phyloP scores from a whole-genome alignment of 2,113 vertebrate species.

The Sander vitreus region DNA sequence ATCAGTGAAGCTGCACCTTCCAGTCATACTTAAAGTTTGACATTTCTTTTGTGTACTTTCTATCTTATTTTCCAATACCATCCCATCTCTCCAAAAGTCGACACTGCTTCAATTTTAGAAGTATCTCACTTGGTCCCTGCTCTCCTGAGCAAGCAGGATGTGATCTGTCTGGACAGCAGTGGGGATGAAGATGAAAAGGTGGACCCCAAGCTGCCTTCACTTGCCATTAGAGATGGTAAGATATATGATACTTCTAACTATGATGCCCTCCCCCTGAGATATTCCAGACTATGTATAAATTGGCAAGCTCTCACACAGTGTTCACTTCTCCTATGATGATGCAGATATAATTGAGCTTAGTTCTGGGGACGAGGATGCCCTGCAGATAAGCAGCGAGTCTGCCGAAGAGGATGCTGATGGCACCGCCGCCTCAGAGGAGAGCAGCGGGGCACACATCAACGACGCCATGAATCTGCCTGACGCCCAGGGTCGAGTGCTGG shows the following conservation, averaged over 20 bases:
- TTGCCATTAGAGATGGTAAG: constrained; percentile 89
- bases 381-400: constrained; percentile 95
- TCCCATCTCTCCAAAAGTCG: constrained; percentile 75
- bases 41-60: background rate
- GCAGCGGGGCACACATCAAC: constrained; percentile 95
- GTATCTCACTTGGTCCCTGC: constrained; percentile 86
- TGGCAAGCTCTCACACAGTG: background rate
- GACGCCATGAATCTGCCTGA: constrained; percentile 94
- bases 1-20: background rate
- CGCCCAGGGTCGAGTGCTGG: constrained; percentile 91
- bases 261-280: background rate
- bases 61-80: background rate
- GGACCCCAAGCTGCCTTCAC: constrained; percentile 78
- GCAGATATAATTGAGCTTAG: constrained; percentile 97
- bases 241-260: background rate
- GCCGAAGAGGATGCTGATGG: constrained; percentile 89
- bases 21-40: background rate
- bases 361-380: constrained; percentile 94
- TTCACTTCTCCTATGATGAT: constrained; percentile 22
- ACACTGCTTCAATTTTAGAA: constrained; percentile 89
- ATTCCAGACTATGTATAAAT: too few relatives aligned
- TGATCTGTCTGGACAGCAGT: constrained; percentile 96
- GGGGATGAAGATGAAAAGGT: constrained; percentile 82
- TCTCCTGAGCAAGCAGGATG: constrained; percentile 90
- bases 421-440: constrained; percentile 87